Evolutionary conservation across 2,888 invertebrate genomes (phyloP).

Genomic region (Xestia c-nigrum): DNA sequence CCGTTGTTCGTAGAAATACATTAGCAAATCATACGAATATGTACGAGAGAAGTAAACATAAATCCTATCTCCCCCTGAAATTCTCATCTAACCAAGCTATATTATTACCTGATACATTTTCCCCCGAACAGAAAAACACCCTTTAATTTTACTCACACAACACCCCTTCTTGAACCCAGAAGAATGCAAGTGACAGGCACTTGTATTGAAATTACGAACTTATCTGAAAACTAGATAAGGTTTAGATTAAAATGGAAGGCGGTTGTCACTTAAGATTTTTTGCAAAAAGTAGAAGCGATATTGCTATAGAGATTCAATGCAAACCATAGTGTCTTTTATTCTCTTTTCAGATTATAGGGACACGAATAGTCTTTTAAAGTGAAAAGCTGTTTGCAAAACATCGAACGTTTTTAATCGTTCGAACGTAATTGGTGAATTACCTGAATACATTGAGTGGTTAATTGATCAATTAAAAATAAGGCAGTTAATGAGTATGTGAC

Average conservation of each 20-base stretch:
- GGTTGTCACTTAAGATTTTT: constrained; percentile 14
- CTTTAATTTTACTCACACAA: constrained; percentile 82
- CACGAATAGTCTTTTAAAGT: constrained; percentile 67
- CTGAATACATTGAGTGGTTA: constrained; percentile 47
- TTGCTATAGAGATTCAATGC: constrained; percentile 78
- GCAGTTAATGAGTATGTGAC: constrained; percentile 21
- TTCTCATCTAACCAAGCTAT: constrained; percentile 79
- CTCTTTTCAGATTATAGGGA: constrained; percentile 73
- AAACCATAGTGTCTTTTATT: constrained; percentile 76
- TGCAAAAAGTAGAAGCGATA: constrained; percentile 63
- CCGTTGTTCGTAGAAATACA: constrained; percentile 71
- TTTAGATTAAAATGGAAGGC: neutral
- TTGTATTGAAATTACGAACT: constrained; percentile 15
- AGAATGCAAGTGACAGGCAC: constrained; percentile 20
- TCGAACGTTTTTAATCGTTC: constrained; percentile 55
- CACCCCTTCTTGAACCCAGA: constrained; percentile 37
- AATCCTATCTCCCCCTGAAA: constrained; percentile 77
- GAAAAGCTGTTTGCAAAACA: constrained; percentile 58
- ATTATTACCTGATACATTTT: constrained; percentile 85
- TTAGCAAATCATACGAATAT: constrained; percentile 74
- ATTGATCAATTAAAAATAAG: constrained; percentile 44
- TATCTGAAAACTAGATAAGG: neutral
- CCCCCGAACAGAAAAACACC: constrained; percentile 81
- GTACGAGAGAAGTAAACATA: constrained; percentile 73
- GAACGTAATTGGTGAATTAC: constrained; percentile 42